Base-by-base conservation (phyloP, 2,113 vertebrate species). In the Crotalus helleri region DNA sequence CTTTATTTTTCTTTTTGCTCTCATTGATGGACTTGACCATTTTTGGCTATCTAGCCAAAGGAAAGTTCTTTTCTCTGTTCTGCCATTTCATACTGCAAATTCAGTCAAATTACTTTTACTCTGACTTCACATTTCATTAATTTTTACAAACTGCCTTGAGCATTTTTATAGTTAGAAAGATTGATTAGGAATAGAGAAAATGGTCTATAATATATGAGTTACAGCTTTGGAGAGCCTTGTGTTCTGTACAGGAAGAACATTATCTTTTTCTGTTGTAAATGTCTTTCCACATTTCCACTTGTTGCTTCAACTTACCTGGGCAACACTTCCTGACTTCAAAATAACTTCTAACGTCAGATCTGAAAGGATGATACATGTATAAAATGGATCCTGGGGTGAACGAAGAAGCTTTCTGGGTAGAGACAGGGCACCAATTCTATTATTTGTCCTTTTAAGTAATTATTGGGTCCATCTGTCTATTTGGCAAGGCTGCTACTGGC, bases 381-480 rank as follows among this genome's bases (percentile, higher is more conserved):
- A 57, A 33, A 89, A 92, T 55, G 53, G 23, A 57, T 88, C 29
- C n/a, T 89, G 51, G 11, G 51, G 51, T 92, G 87, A 89, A 89
- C 29, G 5, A 85, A 89, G 46, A 39, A 81, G 33, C 33, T 57
- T 92, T 92, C 17, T 92, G 91, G 51, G 87, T 33, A 29, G 2
- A 29, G n/a, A 53, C 59, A 88, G 49, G 59, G 69, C 19, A 64
- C 49, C 86, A 57, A 88, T 61, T 88, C 87, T 92, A 74, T 88
- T 74, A 92, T 69, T 88, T 74, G 59, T 92, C 19, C 33, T 89
- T 88, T 81, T 81, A 46, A 92, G 51, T 87, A 92, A 85, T 92
- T 51, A 92, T 89, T 89, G 91, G 64, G 39, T 85, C 87, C 92
- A 92, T 92, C 92, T 92, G 92, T 58, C 64, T 58, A 58, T 29